Evolutionary conservation across 2,888 invertebrate species (phyloP), one percentile per base, ranked within the genome.

Genomic region (Caenorhabditis sulstoni): DNA sequence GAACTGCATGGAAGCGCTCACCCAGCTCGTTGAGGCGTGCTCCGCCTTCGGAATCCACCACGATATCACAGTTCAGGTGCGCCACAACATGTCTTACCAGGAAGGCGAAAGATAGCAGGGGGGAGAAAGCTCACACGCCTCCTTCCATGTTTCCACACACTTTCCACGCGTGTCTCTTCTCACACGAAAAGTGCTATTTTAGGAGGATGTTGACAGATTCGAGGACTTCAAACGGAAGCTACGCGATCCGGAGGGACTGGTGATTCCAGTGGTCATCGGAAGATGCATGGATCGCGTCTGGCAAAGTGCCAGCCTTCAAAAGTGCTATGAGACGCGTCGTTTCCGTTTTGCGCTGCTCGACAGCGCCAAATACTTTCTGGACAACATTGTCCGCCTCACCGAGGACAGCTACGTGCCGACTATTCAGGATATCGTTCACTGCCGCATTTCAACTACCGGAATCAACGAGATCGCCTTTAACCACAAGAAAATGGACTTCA

Each of bases 351-450:
- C 74, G 1, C 52, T 86, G 0, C 64, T 82, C 44, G 86, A 86
- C 44, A 82, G 80, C 22, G 84, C 85, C 3, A 83, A 86, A 76
- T 84, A 86, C 29, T 85, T 86, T 52, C 79, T 86, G 55, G 84
- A 85, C 47, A 78, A 84, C 53, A 74, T 86, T 16, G 76, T 73
- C 35, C 78, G 86, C 3, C 57, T 86, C 1, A 79, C 83, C 0
- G 85, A 82, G 29, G 80, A 81, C 29, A 73, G 68, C 35, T 87
- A 85, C 52, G 64, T 79, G 9, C 87, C 87, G 12, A 86, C 81
- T 8, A 74, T 77, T n/a, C 85, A 85, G 41, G 87, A 87, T 61
- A 85, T 87, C 50, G 78, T 87, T 14, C 94, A 82, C 23, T 85
- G 86, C 55, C 75, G 86, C 4, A 79, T 80, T 52, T 77, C 83